Base-by-base conservation (phyloP, 2,113 vertebrate genomes). In the Phoxinus phoxinus region DNA sequence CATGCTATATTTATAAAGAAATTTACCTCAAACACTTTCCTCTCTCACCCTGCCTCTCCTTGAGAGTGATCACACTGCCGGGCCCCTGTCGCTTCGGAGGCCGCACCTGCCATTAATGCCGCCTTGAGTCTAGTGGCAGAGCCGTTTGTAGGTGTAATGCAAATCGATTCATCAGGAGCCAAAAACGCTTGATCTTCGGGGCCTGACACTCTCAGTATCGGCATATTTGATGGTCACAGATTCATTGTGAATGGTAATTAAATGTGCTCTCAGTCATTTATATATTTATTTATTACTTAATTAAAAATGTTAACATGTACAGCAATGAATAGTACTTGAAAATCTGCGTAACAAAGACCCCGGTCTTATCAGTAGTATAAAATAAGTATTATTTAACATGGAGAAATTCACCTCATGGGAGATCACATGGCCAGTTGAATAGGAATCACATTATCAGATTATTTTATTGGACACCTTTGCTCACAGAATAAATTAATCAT, bases 1-100 rank as follows among this genome's bases (percentile, higher is more conserved):
- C 75, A 74, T 82, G 79, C 72, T 77, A 86, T 86, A 88, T 88
- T 89, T 89, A 84, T 87, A 80, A 89, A 82, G 84, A 88, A 84
- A 89, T 89, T 89, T 88, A 85, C 81, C 87, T 87, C 83, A 84
- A 81, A 86, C 85, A 87, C 46, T 48, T 71, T 65, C 27, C 46
- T 72, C 63, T 53, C 85, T 65, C 58, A 65, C 72, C 11, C 41
- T 32, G 35, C 76, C 59, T 35, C 48, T 51, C 75, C 78, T 46
- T 48, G 35, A 73, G 67, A 44, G 25, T 69, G 59, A 27, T 65
- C 56, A 32, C 21, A 79, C 27, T 15, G n/a, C 41, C 58, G 37
- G 27, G 27, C 17, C 71, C n/a, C 74, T 67, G 37, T 61, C 35
- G 61, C 53, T 84, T 83, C 32, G 1, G 13, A 72, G 80, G 21